Evolutionary conservation across 2,113 vertebrate genomes (phyloP).

Genomic region (Gnathonemus echidnorhynchus): DNA sequence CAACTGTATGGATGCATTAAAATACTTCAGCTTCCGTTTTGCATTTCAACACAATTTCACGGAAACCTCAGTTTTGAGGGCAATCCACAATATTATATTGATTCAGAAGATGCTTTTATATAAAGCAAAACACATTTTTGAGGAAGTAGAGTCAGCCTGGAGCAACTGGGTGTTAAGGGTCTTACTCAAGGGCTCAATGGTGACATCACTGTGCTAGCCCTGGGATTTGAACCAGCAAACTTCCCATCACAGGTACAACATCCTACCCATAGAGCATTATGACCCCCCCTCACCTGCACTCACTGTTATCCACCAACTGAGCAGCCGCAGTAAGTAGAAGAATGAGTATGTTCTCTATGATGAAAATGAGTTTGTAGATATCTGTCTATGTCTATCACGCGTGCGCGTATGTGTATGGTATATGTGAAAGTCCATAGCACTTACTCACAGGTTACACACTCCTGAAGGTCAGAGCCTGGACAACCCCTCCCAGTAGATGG

Average conservation of each 20-base stretch:
- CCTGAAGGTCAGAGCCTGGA: neutral
- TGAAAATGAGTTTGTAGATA: neutral
- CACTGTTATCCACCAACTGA: neutral
- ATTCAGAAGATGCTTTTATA: neutral
- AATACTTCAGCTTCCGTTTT: neutral
- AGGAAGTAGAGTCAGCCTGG: neutral
- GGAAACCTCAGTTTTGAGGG: neutral
- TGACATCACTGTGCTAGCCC: neutral
- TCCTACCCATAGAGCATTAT: neutral
- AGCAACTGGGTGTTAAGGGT: neutral
- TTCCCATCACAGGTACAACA: neutral
- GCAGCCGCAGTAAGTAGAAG: neutral
- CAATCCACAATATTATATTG: neutral
- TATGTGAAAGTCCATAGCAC: neutral
- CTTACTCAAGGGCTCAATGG: neutral
- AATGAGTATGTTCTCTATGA: neutral
- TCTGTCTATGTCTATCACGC: neutral
- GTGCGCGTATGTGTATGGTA: neutral
- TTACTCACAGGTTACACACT: neutral
- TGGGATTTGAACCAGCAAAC: neutral
- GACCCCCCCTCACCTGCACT: neutral
- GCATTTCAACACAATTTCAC: neutral
- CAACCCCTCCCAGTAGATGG: neutral
- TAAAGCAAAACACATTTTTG: neutral
- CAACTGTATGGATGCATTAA: neutral